Percentiles rank a stretch among this genome's conserved stretches.
These are phyloP conservation scores for Pseudochirops corinnae DNA, from an alignment of 2,797 vertebrate species.

Conservation along the genomic window DNA sequence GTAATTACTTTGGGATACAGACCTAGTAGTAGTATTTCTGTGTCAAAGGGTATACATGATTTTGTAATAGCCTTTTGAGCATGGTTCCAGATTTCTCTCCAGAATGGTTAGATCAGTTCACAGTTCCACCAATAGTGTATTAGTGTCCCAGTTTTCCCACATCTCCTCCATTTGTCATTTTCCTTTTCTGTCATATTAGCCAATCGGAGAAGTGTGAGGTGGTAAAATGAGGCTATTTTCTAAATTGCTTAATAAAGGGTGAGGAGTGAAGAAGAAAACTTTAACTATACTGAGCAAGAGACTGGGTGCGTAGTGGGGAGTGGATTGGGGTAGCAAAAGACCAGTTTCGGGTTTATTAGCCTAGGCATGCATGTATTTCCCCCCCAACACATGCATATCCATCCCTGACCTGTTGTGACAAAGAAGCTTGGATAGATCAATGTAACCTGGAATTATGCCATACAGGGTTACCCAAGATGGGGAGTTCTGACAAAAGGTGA, in stretches of 20 bases:
- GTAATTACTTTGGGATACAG: too few relatives aligned
- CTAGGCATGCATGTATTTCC: not conserved
- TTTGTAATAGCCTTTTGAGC: too few relatives aligned
- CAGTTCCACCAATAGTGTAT: not conserved
- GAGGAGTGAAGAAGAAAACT: not conserved
- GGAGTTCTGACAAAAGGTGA: not conserved
- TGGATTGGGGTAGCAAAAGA: too few relatives aligned
- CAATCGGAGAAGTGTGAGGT: not conserved
- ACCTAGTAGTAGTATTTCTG: too few relatives aligned
- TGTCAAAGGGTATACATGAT: too few relatives aligned
- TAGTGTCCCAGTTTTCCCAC: not conserved
- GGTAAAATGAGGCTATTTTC: not conserved
- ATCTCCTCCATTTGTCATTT: not conserved
- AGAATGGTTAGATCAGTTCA: not conserved
- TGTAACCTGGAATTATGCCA: too few relatives aligned
- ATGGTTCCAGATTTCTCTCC: too few relatives aligned
- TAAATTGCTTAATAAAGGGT: not conserved
- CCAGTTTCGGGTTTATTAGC: not conserved
- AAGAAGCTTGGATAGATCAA: too few relatives aligned
- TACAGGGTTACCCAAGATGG: not conserved
- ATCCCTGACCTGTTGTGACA: not conserved
- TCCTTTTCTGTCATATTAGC: not conserved
- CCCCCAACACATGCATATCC: too few relatives aligned
- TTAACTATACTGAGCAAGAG: not conserved
- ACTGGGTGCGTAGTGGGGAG: not conserved